Evolutionary conservation across 2,113 vertebrate genomes (phyloP).

Genomic region (Rhineura floridana): DNA sequence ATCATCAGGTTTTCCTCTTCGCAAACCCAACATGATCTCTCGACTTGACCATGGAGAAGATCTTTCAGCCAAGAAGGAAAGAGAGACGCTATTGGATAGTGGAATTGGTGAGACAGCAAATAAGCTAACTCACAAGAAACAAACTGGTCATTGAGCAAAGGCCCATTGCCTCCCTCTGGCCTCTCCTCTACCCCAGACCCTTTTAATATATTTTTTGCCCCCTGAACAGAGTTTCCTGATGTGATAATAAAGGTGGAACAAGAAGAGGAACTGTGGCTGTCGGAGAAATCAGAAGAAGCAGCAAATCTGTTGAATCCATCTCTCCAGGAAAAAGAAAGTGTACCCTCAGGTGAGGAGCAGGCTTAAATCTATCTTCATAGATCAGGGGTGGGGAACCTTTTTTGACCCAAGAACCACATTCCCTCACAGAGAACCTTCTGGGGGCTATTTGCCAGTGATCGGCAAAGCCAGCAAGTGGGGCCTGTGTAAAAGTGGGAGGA

Average conservation of each 20-base stretch:
- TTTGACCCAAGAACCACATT: background rate
- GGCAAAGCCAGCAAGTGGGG: background rate
- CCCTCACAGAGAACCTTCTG: background rate
- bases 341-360: background rate
- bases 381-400: background rate
- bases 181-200: background rate
- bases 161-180: background rate
- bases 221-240: background rate
- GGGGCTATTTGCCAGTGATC: background rate
- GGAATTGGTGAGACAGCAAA: conserved; percentile 51
- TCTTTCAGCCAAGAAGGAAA: conserved; percentile 11
- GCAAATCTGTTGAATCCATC: background rate
- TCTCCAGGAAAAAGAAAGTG: background rate
- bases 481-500: no score
- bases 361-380: fast-evolving
- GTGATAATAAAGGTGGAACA: conserved; percentile 19
- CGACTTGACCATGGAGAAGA: conserved; percentile 39
- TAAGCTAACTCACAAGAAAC: background rate
- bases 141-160: background rate
- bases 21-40: conserved; percentile 46
- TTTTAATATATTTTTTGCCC: background rate
- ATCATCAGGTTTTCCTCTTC: conserved; percentile 36
- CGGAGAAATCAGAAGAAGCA: background rate
- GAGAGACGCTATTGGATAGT: conserved; percentile 28
- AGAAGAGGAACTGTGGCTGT: background rate